Percentiles rank a stretch among this genome's conserved stretches.
Conservation (phyloP, 2,113 vertebrate genomes). For the Leucoraja erinaceus region DNA sequence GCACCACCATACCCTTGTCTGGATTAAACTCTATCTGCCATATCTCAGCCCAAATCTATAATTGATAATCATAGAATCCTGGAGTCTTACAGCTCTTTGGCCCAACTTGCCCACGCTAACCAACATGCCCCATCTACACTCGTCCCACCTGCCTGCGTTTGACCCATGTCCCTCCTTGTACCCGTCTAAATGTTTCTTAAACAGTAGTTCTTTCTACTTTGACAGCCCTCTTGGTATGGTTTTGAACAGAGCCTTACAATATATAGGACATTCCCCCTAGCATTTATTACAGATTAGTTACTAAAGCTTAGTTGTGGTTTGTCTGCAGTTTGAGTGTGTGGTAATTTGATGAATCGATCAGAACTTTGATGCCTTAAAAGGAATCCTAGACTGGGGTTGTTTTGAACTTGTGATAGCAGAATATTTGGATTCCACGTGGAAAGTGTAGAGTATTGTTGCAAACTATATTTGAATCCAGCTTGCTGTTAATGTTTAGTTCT, state of each 20-base stretch:
- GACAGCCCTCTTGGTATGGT: neutral
- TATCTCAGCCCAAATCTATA: too few species aligned
- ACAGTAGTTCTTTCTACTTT: too few species aligned
- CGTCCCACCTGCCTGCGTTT: too few species aligned
- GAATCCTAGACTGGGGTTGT: neutral
- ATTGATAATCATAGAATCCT: too few species aligned
- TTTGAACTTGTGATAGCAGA: neutral
- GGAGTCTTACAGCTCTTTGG: too few species aligned
- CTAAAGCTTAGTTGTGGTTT: neutral
- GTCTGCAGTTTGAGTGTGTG: neutral
- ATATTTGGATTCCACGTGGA: neutral
- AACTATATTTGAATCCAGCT: neutral
- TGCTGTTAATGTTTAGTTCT: neutral
- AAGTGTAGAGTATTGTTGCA: neutral
- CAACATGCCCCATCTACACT: too few species aligned
- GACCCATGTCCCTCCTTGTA: too few species aligned
- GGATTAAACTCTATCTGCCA: too few species aligned
- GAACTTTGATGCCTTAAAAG: neutral
- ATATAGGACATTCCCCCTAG: neutral
- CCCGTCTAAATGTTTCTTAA: too few species aligned
- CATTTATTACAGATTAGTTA: neutral
- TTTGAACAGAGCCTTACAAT: neutral
- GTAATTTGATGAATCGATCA: neutral
- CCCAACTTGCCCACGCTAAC: too few species aligned
- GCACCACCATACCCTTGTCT: too few species aligned